These are phyloP conservation scores for Ellobius talpinus DNA, from an alignment of 2,113 vertebrate genomes.

Conservation along the genomic window DNA sequence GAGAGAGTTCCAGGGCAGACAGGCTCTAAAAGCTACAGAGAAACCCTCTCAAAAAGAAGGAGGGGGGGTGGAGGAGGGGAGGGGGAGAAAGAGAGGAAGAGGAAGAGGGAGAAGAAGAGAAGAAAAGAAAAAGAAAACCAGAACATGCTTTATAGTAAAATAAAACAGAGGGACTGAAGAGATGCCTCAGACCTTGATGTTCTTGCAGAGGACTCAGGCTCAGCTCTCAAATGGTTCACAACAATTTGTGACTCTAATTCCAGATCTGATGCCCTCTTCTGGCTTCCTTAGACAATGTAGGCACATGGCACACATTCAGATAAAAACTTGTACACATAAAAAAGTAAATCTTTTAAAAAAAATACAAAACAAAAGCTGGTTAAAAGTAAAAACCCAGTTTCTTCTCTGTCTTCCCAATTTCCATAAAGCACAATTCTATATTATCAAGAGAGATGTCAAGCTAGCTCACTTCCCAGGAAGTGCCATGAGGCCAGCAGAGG, in stretches of 20 bases:
- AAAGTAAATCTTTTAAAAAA: neutral
- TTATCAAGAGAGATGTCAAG: constrained; percentile 54
- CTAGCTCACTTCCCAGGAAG: constrained; percentile 55
- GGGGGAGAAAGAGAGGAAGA: no score
- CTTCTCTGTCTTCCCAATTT: constrained; percentile 47
- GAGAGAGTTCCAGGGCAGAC: no score
- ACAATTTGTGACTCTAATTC: neutral
- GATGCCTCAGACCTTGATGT: neutral
- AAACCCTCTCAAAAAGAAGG: no score
- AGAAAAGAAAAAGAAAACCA: neutral
- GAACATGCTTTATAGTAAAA: constrained; percentile 10
- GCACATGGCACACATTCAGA: neutral
- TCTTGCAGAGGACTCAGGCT: neutral
- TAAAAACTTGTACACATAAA: neutral
- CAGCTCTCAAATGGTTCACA: neutral
- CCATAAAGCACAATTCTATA: neutral
- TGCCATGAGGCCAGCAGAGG: neutral
- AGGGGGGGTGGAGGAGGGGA: no score
- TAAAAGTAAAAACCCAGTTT: constrained; percentile 64
- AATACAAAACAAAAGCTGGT: neutral
- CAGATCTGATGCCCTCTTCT: neutral
- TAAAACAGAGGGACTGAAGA: neutral
- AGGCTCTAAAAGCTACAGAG: no score
- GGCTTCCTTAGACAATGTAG: neutral
- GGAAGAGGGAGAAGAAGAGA: no score